phyloP scores from a whole-genome alignment of 2,888 invertebrate species.

The Cristatella mucedo region DNA sequence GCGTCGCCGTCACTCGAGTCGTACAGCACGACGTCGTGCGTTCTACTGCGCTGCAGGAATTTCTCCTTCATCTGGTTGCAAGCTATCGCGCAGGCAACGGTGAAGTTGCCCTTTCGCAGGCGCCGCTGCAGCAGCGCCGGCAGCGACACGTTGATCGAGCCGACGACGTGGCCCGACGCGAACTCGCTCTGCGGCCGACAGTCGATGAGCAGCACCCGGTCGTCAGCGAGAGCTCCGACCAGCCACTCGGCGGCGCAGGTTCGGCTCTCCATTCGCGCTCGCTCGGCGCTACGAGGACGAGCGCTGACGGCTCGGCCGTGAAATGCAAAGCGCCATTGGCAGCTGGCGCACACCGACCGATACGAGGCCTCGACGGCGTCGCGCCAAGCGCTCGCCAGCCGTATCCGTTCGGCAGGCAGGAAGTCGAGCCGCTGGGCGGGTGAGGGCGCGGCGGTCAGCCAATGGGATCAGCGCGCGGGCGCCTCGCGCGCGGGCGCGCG shows the following conservation, averaged over 20 bases:
- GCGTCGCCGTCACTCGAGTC: constrained; percentile 23
- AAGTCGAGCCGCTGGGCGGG: no score
- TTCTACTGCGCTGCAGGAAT: constrained; percentile 48
- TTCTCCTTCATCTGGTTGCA: constrained; percentile 60
- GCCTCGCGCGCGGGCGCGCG: no score
- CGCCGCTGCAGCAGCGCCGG: constrained; percentile 79
- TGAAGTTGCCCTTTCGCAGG: constrained; percentile 75
- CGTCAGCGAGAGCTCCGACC: not conserved
- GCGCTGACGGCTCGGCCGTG: no score
- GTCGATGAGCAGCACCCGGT: constrained; percentile 54
- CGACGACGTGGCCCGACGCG: constrained; percentile 61
- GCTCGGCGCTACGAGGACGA: no score
- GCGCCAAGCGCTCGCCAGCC: no score
- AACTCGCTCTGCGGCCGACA: constrained; percentile 74
- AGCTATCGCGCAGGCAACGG: constrained; percentile 68
- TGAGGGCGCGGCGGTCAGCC: no score
- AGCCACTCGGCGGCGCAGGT: constrained; percentile 8
- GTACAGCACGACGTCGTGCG: constrained; percentile 31
- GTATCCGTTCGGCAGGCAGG: no score
- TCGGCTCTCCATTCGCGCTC: no score
- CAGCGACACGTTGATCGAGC: constrained; percentile 76
- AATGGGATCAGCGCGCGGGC: no score
- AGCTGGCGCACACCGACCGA: no score
- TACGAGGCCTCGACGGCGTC: no score
- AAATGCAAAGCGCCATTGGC: no score